phyloP scores from a whole-genome alignment of 2,113 vertebrate species.

The Physeter macrocephalus region DNA sequence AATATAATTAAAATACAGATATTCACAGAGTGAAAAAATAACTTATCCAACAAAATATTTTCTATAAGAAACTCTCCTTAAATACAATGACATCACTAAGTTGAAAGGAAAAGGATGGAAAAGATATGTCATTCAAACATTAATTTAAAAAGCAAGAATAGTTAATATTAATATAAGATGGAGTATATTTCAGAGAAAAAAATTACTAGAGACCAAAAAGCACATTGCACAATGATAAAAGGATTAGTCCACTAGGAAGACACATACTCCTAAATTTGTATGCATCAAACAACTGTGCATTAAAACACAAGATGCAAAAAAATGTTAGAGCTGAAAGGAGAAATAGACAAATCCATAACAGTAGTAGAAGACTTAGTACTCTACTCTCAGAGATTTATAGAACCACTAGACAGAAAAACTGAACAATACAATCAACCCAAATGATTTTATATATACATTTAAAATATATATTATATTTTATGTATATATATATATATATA shows the following conservation, averaged over 20 bases:
- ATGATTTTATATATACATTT: not conserved
- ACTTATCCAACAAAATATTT: not conserved
- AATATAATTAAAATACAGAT: not conserved
- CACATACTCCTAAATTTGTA: not conserved
- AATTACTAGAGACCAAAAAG: not conserved
- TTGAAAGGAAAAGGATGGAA: not conserved
- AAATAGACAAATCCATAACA: not conserved
- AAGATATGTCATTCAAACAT: not conserved
- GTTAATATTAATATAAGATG: not conserved
- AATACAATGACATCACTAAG: not conserved
- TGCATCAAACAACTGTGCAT: not conserved
- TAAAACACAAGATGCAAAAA: not conserved
- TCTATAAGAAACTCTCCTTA: not conserved
- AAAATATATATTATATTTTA: no score
- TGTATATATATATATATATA: no score
- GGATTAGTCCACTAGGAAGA: not conserved
- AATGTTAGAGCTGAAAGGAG: not conserved
- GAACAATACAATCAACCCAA: not conserved
- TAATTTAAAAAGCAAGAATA: not conserved
- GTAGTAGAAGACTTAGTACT: not conserved
- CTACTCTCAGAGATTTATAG: not conserved
- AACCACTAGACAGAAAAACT: not conserved
- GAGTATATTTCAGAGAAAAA: not conserved
- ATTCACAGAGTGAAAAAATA: not conserved
- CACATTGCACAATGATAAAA: not conserved